Evolutionary conservation across 2,888 invertebrate species (phyloP), one percentile per base, ranked within the genome.

Genomic region (Coelinius sp.): DNA sequence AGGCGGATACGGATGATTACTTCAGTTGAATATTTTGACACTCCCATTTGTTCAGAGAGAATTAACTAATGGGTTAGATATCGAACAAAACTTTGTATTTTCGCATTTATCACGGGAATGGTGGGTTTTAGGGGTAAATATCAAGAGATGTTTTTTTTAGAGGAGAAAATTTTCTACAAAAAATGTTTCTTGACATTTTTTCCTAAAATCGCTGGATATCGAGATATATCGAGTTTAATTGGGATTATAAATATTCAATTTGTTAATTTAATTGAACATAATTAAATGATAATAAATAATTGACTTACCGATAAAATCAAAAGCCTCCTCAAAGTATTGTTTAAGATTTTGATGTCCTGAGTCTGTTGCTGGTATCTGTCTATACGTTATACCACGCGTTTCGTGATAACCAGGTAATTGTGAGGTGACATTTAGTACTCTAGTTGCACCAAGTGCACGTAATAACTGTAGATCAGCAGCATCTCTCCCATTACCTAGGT

Each of bases 291-390:
- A 22, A 52, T 31, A n/a, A 67, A 35, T 17, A 53, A 35, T 17
- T 44, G 52, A 86, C 93, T 92, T 88, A 95, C 95, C 95, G 83
- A 95, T 95, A 88, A 95, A 95, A 84, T 93, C 92, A 88, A 93
- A 94, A 81, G 95, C 94, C 88, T 95, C 94, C 85, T 94, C 94
- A 89, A 95, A 95, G 90, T 95, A 95, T 90, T 95, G 95, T 83
- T 94, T 94, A 74, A 95, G 92, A 89, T 95, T 95, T 88, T 95
- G 95, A 84, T 94, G 93, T 64, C 93, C 93, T 77, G 93, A 94
- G 90, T 95, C 95, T 75, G 93, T 91, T 79, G 95, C 95, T 71
- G 95, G 94, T 86, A 95, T 92, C 85, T 94, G 92, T 88, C 93
- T 92, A 88, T 94, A 94, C 73, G 90, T 90, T 82, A 92, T 91